Evolutionary conservation across 2,888 invertebrate species (phyloP), one percentile per base, ranked within the genome.

Genomic region (Diplazon laetatorius): DNA sequence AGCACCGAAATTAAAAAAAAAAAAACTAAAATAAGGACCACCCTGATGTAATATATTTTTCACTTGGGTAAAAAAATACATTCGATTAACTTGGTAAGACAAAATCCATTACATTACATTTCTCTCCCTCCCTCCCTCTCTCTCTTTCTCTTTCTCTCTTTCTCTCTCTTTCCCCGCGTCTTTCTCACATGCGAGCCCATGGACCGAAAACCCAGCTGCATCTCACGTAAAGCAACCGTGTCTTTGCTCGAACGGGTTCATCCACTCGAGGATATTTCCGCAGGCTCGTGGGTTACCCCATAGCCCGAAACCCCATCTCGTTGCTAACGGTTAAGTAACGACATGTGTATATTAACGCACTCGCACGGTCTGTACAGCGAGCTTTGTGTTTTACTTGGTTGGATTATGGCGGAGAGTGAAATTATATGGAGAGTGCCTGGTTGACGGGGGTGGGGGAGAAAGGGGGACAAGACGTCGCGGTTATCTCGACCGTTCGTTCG

Each of bases 391-490:
- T 48, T 48, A 48, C 30, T 46, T 63, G 18, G 48, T 20, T 48
- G 25, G 63, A 55, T 55, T 44, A 42, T 22, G 42, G n/a, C 12
- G n/a, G 30, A 35, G 52, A 37, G 20, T 9, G 60, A 70, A 37
- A 60, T 59, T 70, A 48, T 70, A 59, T 70, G 69, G 37, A 70
- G 59, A 59, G 59, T 25, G 59, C 52, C n/a, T n/a, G n/a, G n/a
- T n/a, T n/a, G n/a, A n/a, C n/a, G n/a, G n/a, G n/a, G n/a, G n/a
- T n/a, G n/a, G n/a, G n/a, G n/a, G n/a, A n/a, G n/a, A n/a, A n/a
- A n/a, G 35, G 39, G 46, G 18, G 46, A 22, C 52, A 66, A 55
- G 16, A 25, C 66, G 50, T 50, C 46, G 22, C 50, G 70, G 70
- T n/a, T 8, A 48, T 60, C 39, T 50, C 48, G 22, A 62, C 30